These are phyloP conservation scores for Eupithecia dodoneata DNA, from an alignment of 2,888 invertebrate genomes.

Conservation along the genomic window DNA sequence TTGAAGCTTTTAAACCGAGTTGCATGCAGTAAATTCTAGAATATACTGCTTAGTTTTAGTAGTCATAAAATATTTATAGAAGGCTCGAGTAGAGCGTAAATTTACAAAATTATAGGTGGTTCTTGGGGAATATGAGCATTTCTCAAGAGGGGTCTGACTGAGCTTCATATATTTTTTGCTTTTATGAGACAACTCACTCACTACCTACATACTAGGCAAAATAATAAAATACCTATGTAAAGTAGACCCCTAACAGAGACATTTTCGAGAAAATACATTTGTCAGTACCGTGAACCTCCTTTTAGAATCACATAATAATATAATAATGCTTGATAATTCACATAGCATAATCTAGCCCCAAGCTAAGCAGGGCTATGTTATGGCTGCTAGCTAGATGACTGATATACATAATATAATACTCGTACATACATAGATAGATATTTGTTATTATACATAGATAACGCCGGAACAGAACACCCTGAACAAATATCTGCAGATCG, in stretches of 20 bases:
- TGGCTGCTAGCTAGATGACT: no score
- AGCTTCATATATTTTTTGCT: background rate
- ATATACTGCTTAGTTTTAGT: slow-evolving; percentile 13
- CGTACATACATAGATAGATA: no score
- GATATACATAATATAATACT: no score
- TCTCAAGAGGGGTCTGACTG: background rate
- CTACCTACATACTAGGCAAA: background rate
- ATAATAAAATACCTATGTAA: background rate
- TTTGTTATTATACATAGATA: no score
- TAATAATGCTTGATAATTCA: no score
- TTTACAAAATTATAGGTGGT: slow-evolving; percentile 2
- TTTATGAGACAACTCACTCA: background rate
- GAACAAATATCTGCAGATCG: no score
- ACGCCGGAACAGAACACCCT: no score
- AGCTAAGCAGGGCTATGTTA: no score
- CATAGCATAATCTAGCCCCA: no score
- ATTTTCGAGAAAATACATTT: background rate
- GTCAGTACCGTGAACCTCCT: background rate
- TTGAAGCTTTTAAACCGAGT: slow-evolving; percentile 13
- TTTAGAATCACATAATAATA: background rate
- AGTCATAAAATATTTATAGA: slow-evolving; percentile 7
- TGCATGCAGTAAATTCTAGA: slow-evolving; percentile 1
- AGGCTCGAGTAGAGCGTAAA: background rate
- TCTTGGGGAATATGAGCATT: background rate
- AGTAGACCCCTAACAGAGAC: background rate